These are phyloP conservation scores for Cryptoprocta ferox DNA, from an alignment of 2,797 vertebrate genomes.

Conservation along the genomic window DNA sequence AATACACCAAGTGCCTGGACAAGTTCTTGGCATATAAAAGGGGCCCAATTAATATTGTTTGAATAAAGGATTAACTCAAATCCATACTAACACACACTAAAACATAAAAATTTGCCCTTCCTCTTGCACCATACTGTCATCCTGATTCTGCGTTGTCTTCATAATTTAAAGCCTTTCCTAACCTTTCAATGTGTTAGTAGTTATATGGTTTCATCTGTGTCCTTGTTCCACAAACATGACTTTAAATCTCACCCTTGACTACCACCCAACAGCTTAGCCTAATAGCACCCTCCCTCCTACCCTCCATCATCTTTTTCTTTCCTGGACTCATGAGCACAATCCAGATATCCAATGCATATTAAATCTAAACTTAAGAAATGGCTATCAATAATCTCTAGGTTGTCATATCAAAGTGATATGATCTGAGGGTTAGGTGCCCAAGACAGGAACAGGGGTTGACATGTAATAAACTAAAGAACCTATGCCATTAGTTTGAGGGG, in stretches of 20 bases:
- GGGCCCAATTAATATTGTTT: neutral
- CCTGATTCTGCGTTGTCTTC: neutral
- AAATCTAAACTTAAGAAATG: neutral
- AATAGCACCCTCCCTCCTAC: neutral
- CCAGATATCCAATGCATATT: neutral
- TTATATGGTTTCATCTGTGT: neutral
- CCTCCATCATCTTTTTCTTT: neutral
- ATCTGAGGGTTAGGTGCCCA: neutral
- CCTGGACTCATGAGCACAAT: neutral
- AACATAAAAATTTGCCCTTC: neutral
- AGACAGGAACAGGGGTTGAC: neutral
- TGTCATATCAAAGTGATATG: neutral
- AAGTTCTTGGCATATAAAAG: neutral
- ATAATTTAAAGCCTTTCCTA: neutral
- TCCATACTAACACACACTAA: neutral
- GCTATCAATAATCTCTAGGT: neutral
- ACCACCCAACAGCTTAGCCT: neutral
- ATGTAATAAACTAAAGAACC: neutral
- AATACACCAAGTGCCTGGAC: neutral
- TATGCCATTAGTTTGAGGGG: neutral
- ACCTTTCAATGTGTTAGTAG: neutral
- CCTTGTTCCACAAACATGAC: neutral
- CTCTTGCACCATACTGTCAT: neutral
- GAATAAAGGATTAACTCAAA: neutral
- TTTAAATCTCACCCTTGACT: neutral